These are phyloP conservation scores for Arge pagana DNA, from an alignment of 2,888 invertebrate genomes.

Conservation along the genomic window DNA sequence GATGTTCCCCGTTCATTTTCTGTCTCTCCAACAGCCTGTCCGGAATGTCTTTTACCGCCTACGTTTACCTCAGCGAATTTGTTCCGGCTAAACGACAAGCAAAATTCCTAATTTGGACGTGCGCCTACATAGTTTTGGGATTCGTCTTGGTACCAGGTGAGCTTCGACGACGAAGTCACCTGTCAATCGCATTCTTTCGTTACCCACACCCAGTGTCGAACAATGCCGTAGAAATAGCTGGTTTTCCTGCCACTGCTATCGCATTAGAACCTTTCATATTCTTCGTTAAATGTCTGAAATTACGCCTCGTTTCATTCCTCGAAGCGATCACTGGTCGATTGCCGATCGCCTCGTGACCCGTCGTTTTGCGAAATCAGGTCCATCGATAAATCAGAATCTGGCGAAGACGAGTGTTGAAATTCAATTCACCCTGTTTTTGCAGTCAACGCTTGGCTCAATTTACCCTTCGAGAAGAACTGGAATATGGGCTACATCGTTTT, in stretches of 20 bases:
- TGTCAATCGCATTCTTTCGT: background rate
- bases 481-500: slow-evolving; percentile 35
- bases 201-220: background rate
- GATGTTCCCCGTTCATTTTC: no score
- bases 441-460: slow-evolving; percentile 49
- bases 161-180: background rate
- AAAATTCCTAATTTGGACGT: slow-evolving; percentile 20
- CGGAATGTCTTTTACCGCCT: slow-evolving; percentile 14
- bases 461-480: slow-evolving; percentile 35
- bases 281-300: no score
- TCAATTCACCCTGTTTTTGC: background rate
- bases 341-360: no score
- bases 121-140: slow-evolving; percentile 16
- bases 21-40: slow-evolving; percentile 22
- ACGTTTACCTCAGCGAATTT: slow-evolving; percentile 24
- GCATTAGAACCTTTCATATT: no score
- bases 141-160: slow-evolving; percentile 29
- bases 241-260: no score
- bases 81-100: slow-evolving; percentile 7
- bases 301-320: no score
- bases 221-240: no score
- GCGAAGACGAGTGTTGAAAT: no score
- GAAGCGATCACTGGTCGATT: no score
- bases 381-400: no score
- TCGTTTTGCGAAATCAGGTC: no score